Conservation (phyloP, 2,888 invertebrate species). For the Drosophila anomelani region DNA sequence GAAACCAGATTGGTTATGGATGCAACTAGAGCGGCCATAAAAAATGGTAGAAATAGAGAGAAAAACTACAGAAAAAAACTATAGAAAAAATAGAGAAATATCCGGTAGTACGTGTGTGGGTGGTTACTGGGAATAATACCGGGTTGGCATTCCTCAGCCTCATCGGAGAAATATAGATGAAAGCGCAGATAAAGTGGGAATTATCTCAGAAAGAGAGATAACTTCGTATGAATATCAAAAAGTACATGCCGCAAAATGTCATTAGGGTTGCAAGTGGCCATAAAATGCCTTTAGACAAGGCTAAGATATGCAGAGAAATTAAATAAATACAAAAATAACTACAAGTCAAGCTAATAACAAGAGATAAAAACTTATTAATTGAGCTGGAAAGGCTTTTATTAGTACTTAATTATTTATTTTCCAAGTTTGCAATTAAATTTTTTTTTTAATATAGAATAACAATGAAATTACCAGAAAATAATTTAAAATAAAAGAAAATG, state of each 20-base stretch:
- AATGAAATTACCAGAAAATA: too few relatives aligned
- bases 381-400: too few relatives aligned
- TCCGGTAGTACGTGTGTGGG: constrained; percentile 6
- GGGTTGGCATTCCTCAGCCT: background rate
- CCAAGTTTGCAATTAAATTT: too few relatives aligned
- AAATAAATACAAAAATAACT: background rate
- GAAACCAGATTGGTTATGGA: constrained; percentile 36
- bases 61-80: background rate
- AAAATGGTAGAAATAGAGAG: background rate
- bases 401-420: too few relatives aligned
- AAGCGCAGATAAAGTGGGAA: constrained; percentile 24
- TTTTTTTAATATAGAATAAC: too few relatives aligned
- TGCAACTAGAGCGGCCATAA: constrained; percentile 35
- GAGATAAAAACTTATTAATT: background rate
- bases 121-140: background rate
- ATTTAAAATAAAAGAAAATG: too few relatives aligned
- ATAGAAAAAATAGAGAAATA: background rate
- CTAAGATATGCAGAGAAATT: background rate
- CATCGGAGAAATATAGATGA: constrained; percentile 19
- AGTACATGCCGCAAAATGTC: constrained; percentile 3
- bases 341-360: background rate
- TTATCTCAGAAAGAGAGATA: background rate
- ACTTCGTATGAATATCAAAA: constrained; percentile 4
- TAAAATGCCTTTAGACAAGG: background rate
- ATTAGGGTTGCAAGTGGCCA: constrained; percentile 1